phyloP scores from a whole-genome alignment of 30 jellyfish, hydroid and myxozoan species.

The Turritopsis dohrnii region DNA sequence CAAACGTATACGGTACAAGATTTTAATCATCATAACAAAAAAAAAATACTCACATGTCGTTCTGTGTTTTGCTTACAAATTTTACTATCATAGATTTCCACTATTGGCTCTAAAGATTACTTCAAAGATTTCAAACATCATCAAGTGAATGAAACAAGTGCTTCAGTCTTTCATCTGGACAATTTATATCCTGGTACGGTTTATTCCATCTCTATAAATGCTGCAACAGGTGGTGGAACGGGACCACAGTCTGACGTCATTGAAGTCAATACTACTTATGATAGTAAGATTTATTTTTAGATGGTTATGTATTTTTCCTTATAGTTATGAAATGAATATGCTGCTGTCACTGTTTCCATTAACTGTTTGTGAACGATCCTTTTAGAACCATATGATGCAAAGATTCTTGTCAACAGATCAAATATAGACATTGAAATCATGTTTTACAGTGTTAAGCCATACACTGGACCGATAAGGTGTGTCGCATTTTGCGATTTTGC shows the following conservation, averaged over 20 bases:
- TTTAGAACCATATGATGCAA: background rate
- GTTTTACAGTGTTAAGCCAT: background rate
- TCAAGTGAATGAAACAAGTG: background rate
- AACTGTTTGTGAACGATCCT: background rate
- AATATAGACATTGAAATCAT: background rate
- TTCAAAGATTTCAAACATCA: slow-evolving; percentile 22
- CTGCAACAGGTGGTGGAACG: slow-evolving; percentile 57
- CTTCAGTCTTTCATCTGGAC: background rate
- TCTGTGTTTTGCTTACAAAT: background rate
- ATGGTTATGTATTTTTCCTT: no score
- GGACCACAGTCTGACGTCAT: slow-evolving; percentile 18
- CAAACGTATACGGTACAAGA: background rate
- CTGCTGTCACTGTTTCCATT: background rate
- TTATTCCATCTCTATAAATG: slow-evolving; percentile 41
- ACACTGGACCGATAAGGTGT: slow-evolving; percentile 20
- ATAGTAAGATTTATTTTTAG: background rate
- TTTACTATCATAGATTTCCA: background rate
- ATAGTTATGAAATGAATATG: no score
- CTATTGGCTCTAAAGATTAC: background rate
- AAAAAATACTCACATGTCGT: no score
- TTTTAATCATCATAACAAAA: background rate
- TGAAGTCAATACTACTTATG: background rate
- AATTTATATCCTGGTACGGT: slow-evolving; percentile 44
- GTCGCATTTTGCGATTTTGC: background rate
- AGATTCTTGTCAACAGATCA: background rate